These are phyloP conservation scores for Trididemnum clinides DNA, from an alignment of 23 tunicate genomes.

Conservation along the genomic window DNA sequence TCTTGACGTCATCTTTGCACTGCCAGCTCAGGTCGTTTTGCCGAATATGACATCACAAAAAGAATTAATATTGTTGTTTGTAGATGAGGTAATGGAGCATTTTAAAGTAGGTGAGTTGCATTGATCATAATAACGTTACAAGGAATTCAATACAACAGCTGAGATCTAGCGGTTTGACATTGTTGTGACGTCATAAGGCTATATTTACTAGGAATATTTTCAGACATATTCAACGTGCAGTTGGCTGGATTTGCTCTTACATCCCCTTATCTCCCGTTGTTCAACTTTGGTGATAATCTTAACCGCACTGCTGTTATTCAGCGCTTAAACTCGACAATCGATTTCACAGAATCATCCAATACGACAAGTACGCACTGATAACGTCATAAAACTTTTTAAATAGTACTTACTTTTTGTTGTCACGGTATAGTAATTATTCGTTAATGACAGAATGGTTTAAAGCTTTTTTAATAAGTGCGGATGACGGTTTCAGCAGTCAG, in stretches of 20 bases:
- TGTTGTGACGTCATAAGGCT: no score
- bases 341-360: background rate
- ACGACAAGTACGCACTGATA: background rate
- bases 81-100: background rate
- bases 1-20: constrained; percentile 51
- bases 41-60: background rate
- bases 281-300: constrained; percentile 6
- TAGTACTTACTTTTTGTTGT: no score
- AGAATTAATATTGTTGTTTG: background rate
- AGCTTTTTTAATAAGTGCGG: no score
- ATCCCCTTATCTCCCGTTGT: background rate
- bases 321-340: background rate
- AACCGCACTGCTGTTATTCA: background rate
- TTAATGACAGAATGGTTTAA: no score
- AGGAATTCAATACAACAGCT: no score
- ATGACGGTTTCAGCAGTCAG: no score
- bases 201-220: no score
- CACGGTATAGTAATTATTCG: no score
- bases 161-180: no score
- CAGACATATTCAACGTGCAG: constrained; percentile 33
- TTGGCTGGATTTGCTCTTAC: constrained; percentile 14
- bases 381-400: no score
- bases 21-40: constrained; percentile 24
- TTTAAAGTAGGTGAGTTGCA: background rate
- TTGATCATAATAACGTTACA: no score